Conservation (phyloP, 2,797 vertebrate species). For the Columba guinea region DNA sequence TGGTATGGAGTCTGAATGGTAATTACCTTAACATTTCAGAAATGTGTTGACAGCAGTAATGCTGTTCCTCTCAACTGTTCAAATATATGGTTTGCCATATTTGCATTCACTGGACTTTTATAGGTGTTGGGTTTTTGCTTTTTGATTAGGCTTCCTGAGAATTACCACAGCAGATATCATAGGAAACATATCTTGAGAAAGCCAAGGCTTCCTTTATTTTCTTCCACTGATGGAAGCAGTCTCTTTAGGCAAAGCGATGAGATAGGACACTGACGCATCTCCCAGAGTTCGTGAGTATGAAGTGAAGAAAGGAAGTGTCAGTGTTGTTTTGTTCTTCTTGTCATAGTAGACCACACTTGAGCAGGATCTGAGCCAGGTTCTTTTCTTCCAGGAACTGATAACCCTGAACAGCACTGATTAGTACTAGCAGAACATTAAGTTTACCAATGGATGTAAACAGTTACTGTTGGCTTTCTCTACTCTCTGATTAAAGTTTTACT, state of each 20-base stretch:
- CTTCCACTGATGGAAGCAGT: neutral
- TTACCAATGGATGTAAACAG: neutral
- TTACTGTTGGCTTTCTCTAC: neutral
- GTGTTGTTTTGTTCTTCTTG: neutral
- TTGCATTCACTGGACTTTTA: neutral
- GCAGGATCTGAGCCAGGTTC: neutral
- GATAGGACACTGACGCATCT: neutral
- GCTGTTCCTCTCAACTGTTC: neutral
- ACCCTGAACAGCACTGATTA: neutral
- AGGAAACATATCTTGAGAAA: neutral
- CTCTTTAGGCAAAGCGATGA: neutral
- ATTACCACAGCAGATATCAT: neutral
- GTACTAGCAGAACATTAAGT: neutral
- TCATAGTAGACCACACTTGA: fast-evolving
- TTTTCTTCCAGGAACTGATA: neutral
- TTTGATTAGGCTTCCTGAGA: neutral
- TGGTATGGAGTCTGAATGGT: neutral
- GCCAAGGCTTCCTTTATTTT: neutral
- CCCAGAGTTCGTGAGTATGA: neutral
- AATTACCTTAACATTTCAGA: neutral
- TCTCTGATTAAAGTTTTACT: neutral
- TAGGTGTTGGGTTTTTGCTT: neutral
- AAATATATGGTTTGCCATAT: neutral
- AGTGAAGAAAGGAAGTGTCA: neutral
- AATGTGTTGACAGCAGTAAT: neutral